Evolutionary conservation across 2,113 vertebrate genomes (phyloP), one percentile per base, ranked within the genome.

Genomic region (Cepphus grylle): DNA sequence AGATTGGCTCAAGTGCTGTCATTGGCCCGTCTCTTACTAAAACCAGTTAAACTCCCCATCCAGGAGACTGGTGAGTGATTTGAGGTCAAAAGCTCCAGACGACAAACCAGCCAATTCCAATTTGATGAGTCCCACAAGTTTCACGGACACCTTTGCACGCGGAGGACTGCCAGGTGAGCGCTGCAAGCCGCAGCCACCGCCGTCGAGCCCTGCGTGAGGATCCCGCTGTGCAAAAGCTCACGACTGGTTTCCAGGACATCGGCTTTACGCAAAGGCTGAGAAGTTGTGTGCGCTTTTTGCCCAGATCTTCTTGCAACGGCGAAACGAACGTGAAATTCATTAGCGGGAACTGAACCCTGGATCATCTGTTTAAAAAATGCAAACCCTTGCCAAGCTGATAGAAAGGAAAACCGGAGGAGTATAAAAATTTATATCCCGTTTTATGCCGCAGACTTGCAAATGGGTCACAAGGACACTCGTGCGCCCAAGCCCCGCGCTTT

Each of bases 201-300:
- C 42, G 2, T 1, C 52, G 4, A 55, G 18, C 61, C n/a, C 16
- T 1, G 25, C 0, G 0, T 4, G 18, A 65, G 67, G 40, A 43
- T 45, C 29, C 9, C 59, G 9, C 15, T 2, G 0, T 5, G 40
- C 47, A 62, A 30, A 14, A 6, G 11, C 80, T 50, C 5, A 1
- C 29, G 17, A 17, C 26, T 2, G n/a, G 6, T 15, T 78, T 45
- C 63, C 67, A 30, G 87, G 30, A 3, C 1, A 0, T 6, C 0
- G 6, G 62, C 19, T 70, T 79, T 52, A 18, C 1, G 4, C 43
- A 5, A 32, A 42, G 70, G 47, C 43, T 52, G 29, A 40, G 27
- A 11, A 7, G 40, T 20, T 2, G 6, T 0, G 4, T 9, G 61
- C 1, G 1, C 25, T 52, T 71, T 36, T 5, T 12, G 65, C 9